Conservation (phyloP, 2,888 invertebrate genomes). For the Timema podura region DNA sequence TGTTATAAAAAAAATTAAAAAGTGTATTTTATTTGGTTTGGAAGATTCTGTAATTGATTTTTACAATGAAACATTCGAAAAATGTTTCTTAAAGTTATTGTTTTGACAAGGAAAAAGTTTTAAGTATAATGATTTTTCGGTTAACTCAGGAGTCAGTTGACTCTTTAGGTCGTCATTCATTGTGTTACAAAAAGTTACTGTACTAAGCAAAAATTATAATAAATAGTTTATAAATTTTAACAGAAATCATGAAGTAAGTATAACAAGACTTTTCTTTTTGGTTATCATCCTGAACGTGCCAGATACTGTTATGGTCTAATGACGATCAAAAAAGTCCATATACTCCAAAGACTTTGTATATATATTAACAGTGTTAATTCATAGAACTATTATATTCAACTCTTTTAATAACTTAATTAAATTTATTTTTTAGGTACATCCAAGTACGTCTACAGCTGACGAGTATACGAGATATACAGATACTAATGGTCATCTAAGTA, state of each 20-base stretch:
- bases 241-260: not conserved
- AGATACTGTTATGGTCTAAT: no score
- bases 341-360: no score
- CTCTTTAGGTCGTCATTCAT: not conserved
- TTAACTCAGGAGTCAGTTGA: not conserved
- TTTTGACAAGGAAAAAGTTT: not conserved
- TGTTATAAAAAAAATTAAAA: conserved; percentile 1
- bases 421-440: no score
- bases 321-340: no score
- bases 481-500: no score
- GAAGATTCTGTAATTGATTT: not conserved
- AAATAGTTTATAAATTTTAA: not conserved
- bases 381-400: no score
- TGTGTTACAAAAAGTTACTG: not conserved
- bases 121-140: not conserved
- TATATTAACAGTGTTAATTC: no score
- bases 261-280: no score
- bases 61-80: not conserved
- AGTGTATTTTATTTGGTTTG: not conserved
- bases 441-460: no score
- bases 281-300: no score
- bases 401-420: no score
- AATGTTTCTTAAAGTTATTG: not conserved
- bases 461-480: no score
- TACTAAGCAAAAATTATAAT: not conserved